A percentile compares a stretch with the other conserved stretches of the same genome.
Conservation (phyloP, 2,797 vertebrate genomes). For the Novumbra hubbsi region DNA sequence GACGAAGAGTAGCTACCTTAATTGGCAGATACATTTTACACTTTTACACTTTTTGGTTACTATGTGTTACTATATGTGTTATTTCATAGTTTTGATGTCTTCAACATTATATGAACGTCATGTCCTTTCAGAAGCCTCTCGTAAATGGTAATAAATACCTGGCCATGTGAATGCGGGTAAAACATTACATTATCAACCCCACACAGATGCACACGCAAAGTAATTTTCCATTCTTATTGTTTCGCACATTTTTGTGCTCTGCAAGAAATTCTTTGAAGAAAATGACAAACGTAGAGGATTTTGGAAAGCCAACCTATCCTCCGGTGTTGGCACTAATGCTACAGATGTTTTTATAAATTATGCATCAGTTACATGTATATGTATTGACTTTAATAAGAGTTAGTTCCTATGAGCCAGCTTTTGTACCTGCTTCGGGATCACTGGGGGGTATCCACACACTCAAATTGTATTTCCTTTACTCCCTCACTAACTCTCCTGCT, state of each 20-base stretch:
- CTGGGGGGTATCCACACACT: slow-evolving; percentile 64
- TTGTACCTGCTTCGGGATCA: slow-evolving; percentile 73
- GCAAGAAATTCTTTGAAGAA: slow-evolving; percentile 68
- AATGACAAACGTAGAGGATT: slow-evolving; percentile 55
- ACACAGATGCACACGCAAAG: slow-evolving; percentile 10
- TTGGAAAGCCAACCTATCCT: slow-evolving; percentile 65
- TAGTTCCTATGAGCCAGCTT: slow-evolving; percentile 69
- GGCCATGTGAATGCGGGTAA: not conserved
- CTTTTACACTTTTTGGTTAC: no score
- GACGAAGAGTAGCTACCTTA: no score
- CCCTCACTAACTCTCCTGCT: slow-evolving; percentile 36
- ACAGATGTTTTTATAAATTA: slow-evolving; percentile 79
- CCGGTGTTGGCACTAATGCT: slow-evolving; percentile 64
- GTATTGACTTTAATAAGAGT: slow-evolving; percentile 79
- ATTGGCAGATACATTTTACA: no score
- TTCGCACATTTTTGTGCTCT: slow-evolving; percentile 55
- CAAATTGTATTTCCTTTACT: slow-evolving; percentile 34
- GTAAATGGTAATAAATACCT: not conserved
- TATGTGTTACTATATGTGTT: no score
- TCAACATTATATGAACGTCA: not conserved
- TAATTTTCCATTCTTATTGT: slow-evolving; percentile 37
- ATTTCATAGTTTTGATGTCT: no score
- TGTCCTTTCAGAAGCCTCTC: not conserved
- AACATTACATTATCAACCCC: not conserved
- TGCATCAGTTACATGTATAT: slow-evolving; percentile 79